A percentile compares a stretch with the other conserved stretches of the same genome.
These are phyloP conservation scores for Dasypogon diadema DNA, from an alignment of 2,888 invertebrate species.

Conservation along the genomic window DNA sequence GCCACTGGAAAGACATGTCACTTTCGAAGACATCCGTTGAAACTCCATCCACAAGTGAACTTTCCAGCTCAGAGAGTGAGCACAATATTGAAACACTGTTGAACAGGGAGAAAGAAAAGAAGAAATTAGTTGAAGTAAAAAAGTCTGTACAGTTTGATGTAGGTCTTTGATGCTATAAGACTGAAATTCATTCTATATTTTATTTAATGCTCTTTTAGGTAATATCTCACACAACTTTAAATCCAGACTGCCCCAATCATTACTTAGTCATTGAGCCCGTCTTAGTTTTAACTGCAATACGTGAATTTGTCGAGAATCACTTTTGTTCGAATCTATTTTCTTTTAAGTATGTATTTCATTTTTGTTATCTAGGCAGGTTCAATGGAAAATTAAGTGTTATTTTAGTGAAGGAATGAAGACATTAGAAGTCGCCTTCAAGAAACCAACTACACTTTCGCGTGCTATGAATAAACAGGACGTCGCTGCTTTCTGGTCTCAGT, in stretches of 20 bases:
- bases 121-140: background rate
- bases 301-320: constrained; percentile 72
- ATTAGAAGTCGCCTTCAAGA: constrained; percentile 59
- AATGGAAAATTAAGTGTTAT: too few relatives aligned
- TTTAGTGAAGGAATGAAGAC: background rate
- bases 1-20: background rate
- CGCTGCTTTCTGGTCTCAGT: constrained; percentile 76
- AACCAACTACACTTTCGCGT: constrained; percentile 63
- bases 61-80: constrained; percentile 1
- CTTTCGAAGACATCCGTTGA: background rate
- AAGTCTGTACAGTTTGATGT: background rate
- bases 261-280: constrained; percentile 76
- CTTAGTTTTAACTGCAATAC: constrained; percentile 75
- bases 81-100: background rate
- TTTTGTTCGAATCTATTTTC: constrained; percentile 50
- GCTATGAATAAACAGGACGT: constrained; percentile 69
- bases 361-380: too few relatives aligned
- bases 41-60: background rate
- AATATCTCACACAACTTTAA: background rate
- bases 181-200: too few relatives aligned
- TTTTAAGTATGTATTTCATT: constrained; percentile 53
- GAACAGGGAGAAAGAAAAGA: background rate
- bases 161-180: background rate
- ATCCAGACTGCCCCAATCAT: constrained; percentile 70
- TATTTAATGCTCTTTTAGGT: background rate